Percentiles rank a stretch among this genome's conserved stretches.
Evolutionary conservation across 2,888 invertebrate genomes (phyloP).

Genomic region (Drosophila testacea): DNA sequence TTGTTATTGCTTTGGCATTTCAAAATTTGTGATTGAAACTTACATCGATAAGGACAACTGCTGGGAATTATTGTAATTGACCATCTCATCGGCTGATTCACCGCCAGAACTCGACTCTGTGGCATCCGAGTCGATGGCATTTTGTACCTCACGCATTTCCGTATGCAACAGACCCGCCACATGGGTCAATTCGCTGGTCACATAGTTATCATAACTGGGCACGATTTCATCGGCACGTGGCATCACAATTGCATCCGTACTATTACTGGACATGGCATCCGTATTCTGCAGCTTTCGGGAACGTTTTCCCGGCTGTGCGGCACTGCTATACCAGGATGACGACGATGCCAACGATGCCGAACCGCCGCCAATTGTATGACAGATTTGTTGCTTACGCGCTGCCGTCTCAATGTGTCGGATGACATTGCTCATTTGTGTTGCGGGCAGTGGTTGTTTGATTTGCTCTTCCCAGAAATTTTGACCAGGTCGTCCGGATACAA

Average conservation of each 20-base stretch:
- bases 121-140: constrained; percentile 95
- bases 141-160: constrained; percentile 90
- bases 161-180: constrained; percentile 90
- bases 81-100: constrained; percentile 96
- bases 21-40: constrained; percentile 84
- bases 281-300: constrained; percentile 50
- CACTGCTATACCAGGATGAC: constrained; percentile 63
- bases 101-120: constrained; percentile 97
- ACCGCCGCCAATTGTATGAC: constrained; percentile 66
- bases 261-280: constrained; percentile 9
- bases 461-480: constrained; percentile 82
- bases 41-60: constrained; percentile 92
- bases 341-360: constrained; percentile 67
- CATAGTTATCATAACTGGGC: constrained; percentile 85
- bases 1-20: background rate
- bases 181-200: constrained; percentile 88
- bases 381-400: constrained; percentile 81
- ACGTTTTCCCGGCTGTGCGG: constrained; percentile 56
- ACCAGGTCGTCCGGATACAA: constrained; percentile 72
- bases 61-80: constrained; percentile 91
- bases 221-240: constrained; percentile 74
- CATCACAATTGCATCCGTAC: constrained; percentile 23
- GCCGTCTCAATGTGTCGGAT: constrained; percentile 82
- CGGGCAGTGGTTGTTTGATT: constrained; percentile 85
- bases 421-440: constrained; percentile 87